These are phyloP conservation scores for Carpatolechia fugitivella DNA, from an alignment of 2,888 invertebrate genomes.

Conservation along the genomic window DNA sequence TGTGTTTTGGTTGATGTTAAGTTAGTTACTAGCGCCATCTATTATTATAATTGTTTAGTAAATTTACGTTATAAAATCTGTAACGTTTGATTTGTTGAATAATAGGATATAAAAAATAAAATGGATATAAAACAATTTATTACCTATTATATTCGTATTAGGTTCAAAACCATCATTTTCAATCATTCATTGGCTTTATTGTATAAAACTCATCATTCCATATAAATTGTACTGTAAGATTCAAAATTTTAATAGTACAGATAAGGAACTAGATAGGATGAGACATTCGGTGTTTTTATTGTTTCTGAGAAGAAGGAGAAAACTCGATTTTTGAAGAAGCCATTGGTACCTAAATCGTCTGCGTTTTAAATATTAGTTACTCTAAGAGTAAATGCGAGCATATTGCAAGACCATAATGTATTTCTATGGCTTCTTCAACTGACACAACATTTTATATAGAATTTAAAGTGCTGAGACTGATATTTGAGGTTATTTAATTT, in stretches of 20 bases:
- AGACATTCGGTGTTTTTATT: conserved; percentile 34
- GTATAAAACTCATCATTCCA: conserved; percentile 59
- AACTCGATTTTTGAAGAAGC: background rate
- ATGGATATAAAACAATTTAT: background rate
- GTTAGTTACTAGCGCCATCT: background rate
- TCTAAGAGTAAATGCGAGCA: background rate
- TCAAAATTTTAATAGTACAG: conserved; percentile 15
- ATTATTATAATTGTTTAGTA: too few relatives aligned
- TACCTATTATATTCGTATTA: background rate
- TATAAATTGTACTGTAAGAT: conserved; percentile 25
- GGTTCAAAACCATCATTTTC: conserved; percentile 1
- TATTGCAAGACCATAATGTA: too few relatives aligned
- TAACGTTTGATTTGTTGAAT: background rate
- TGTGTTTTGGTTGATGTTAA: background rate
- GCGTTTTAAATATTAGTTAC: too few relatives aligned
- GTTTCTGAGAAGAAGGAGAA: background rate
- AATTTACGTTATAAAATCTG: too few relatives aligned
- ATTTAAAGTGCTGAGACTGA: conserved; percentile 76
- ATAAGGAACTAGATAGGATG: conserved; percentile 37
- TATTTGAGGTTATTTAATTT: conserved; percentile 75
- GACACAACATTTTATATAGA: conserved; percentile 71
- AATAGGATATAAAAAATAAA: background rate
- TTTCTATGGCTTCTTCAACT: conserved; percentile 19
- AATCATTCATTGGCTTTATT: conserved; percentile 40
- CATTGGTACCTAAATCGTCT: background rate